phyloP scores from a whole-genome alignment of 2,113 vertebrate genomes.

The Brachyhypopomus occidentalis region DNA sequence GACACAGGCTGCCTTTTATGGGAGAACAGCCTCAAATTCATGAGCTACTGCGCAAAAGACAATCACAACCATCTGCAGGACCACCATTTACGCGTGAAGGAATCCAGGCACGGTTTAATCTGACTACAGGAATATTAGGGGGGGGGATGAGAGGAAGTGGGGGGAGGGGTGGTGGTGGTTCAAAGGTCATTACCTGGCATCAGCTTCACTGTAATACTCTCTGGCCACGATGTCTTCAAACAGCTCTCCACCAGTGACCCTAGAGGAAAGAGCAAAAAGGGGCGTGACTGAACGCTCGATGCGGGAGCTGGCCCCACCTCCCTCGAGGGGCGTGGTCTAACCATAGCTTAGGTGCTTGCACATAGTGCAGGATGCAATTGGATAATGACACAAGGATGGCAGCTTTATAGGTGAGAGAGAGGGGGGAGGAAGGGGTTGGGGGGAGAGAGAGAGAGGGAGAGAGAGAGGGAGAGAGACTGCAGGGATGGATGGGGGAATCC shows the following conservation, averaged over 20 bases:
- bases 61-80: background rate
- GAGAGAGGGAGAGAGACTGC: conserved; percentile 2
- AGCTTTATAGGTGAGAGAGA: background rate
- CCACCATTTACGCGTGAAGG: background rate
- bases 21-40: conserved; percentile 29
- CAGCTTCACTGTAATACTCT: conserved; percentile 80
- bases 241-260: conserved; percentile 78
- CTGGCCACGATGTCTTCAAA: conserved; percentile 79
- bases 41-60: conserved; percentile 10
- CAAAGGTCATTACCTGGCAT: conserved; percentile 72
- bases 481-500: conserved; percentile 65
- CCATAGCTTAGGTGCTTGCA: background rate
- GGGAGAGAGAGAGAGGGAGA: conserved; percentile 13
- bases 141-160: background rate
- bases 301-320: background rate
- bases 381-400: background rate
- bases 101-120: background rate
- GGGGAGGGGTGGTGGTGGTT: background rate
- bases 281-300: background rate
- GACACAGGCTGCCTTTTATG: conserved; percentile 17
- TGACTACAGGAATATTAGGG: background rate
- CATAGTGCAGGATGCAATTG: background rate
- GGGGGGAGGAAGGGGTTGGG: background rate
- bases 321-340: background rate
- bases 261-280: conserved; percentile 49